These are phyloP conservation scores for Myotis davidii DNA, from an alignment of 2,113 vertebrate genomes.

Conservation along the genomic window DNA sequence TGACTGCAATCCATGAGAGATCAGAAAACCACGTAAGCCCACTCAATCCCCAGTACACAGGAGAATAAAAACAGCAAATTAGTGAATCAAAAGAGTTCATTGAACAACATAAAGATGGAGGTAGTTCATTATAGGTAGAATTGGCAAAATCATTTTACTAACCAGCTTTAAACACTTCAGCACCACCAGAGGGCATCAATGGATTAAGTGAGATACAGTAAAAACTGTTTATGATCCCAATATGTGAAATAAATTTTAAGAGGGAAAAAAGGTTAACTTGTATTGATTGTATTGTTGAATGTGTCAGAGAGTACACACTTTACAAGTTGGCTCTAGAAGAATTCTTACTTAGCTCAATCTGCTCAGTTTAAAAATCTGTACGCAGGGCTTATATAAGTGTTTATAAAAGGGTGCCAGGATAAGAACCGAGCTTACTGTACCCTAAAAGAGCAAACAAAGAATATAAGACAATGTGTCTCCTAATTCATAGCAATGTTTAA, in stretches of 20 bases:
- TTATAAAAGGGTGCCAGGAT: neutral
- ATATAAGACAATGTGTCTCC: neutral
- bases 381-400: neutral
- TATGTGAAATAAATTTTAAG: conserved; percentile 10
- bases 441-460: neutral
- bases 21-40: neutral
- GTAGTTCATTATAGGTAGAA: neutral
- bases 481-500: neutral
- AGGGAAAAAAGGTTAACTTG: neutral
- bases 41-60: neutral
- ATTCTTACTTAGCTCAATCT: neutral
- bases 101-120: neutral
- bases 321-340: neutral
- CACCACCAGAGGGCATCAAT: neutral
- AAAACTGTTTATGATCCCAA: conserved; percentile 6
- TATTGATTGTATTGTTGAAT: neutral
- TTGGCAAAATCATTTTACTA: neutral
- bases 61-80: conserved; percentile 21
- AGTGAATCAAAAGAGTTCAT: neutral
- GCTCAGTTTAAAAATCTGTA: neutral
- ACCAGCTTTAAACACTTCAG: conserved; percentile 22
- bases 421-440: neutral
- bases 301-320: neutral
- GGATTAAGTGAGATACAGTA: neutral
- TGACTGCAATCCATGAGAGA: neutral